Evolutionary conservation across 2,888 invertebrate species (phyloP).

Genomic region (Rugalucina vietnamica): DNA sequence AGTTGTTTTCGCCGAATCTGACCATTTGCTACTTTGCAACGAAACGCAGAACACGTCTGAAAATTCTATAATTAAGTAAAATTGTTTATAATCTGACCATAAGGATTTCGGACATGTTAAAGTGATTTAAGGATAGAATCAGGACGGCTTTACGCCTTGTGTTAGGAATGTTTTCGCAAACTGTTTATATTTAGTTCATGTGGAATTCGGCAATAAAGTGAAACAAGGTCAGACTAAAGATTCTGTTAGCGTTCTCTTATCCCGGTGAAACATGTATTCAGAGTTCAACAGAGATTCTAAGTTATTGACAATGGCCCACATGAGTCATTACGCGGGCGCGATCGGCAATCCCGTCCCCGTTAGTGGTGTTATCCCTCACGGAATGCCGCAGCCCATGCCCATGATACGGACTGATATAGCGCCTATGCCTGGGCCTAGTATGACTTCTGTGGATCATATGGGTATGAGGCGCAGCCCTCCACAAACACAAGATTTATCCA

Average conservation of each 20-base stretch:
- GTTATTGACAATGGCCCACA: not conserved
- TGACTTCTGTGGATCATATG: not conserved
- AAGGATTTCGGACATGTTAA: not conserved
- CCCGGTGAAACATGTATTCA: not conserved
- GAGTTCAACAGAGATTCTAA: not conserved
- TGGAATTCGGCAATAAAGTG: not conserved
- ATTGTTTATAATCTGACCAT: not conserved
- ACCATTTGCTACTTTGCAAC: not conserved
- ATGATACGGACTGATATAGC: not conserved
- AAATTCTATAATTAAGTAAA: not conserved
- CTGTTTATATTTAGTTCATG: not conserved
- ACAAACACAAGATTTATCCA: not conserved
- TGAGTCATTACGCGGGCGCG: not conserved
- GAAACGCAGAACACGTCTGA: not conserved
- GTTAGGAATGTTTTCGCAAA: not conserved
- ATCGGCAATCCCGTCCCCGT: not conserved
- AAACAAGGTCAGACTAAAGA: not conserved
- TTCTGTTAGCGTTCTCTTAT: not conserved
- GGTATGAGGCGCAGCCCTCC: not conserved
- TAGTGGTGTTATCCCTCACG: not conserved
- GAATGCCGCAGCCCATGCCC: not conserved
- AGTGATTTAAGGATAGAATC: not conserved
- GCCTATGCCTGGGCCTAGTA: not conserved
- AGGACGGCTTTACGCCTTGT: not conserved
- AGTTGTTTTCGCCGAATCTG: not conserved